Evolutionary conservation across 53 echinoderm and acorn worm genomes (phyloP).

Genomic region (Henricia sp.): DNA sequence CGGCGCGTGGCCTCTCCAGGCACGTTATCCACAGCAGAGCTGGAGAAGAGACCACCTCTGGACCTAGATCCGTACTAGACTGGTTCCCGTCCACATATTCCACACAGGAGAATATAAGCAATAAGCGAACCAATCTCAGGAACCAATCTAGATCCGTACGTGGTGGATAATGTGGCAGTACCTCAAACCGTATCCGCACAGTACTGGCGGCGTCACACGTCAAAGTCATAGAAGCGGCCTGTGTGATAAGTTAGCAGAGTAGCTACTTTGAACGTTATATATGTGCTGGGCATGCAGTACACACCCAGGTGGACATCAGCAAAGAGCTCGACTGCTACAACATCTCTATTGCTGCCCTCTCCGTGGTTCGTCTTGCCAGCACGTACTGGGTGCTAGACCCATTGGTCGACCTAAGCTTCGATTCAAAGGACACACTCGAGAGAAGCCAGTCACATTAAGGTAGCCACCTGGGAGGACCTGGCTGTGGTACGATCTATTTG

Average conservation of each 20-base stretch:
- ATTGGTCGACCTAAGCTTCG: too few relatives aligned
- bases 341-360: constrained; percentile 1
- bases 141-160: too few relatives aligned
- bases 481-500: too few relatives aligned
- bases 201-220: constrained; percentile 1
- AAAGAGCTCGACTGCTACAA: background rate
- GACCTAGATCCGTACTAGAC: constrained; percentile 19
- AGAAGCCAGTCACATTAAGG: too few relatives aligned
- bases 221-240: background rate
- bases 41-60: constrained; percentile 50
- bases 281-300: background rate
- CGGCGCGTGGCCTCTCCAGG: constrained; percentile 1
- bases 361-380: constrained; percentile 24
- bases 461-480: too few relatives aligned
- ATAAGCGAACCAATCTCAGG: too few relatives aligned
- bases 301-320: background rate
- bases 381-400: too few relatives aligned
- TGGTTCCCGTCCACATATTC: too few relatives aligned
- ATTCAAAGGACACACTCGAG: too few relatives aligned
- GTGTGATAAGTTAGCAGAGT: background rate
- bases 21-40: constrained; percentile 36
- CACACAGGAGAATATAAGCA: too few relatives aligned
- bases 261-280: background rate
- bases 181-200: background rate
- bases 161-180: too few relatives aligned